Conservation (phyloP, 2,797 vertebrate genomes). For the Oryzias dopingdopingensis region DNA sequence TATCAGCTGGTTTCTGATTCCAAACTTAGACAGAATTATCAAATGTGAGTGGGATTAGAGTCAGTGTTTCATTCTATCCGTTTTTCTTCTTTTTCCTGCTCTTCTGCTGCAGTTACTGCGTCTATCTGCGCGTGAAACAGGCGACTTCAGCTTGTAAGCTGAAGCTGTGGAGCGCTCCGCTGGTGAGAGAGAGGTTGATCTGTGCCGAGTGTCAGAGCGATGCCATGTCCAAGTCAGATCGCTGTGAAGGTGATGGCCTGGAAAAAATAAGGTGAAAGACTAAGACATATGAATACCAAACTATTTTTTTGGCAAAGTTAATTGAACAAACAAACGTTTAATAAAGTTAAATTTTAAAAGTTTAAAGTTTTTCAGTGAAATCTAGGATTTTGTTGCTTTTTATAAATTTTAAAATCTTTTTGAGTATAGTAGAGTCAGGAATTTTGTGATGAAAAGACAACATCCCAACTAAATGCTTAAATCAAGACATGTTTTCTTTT, state of each 20-base stretch:
- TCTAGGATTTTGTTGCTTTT: no score
- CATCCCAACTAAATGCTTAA: no score
- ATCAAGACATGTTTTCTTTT: no score
- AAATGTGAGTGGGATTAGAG: not conserved
- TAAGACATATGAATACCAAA: not conserved
- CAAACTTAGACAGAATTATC: not conserved
- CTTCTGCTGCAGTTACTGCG: slow-evolving; percentile 75
- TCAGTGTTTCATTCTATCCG: not conserved
- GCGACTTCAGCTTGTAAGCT: slow-evolving; percentile 73
- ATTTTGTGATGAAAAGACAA: no score
- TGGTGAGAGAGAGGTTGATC: slow-evolving; percentile 73
- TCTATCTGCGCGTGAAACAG: slow-evolving; percentile 82
- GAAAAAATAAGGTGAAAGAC: slow-evolving; percentile 74
- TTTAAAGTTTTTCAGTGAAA: no score
- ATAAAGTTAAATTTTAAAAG: no score
- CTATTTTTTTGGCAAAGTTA: no score
- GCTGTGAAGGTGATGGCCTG: slow-evolving; percentile 79
- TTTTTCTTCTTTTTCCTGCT: slow-evolving; percentile 4
- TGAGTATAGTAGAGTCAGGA: no score
- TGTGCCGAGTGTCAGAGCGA: slow-evolving; percentile 82
- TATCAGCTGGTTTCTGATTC: not conserved
- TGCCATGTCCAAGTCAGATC: slow-evolving; percentile 62
- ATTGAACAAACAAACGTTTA: no score
- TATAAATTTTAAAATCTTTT: no score
- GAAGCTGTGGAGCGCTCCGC: slow-evolving; percentile 77